Conservation (phyloP, 2,113 vertebrate genomes). For the Catharus fuscescens region DNA sequence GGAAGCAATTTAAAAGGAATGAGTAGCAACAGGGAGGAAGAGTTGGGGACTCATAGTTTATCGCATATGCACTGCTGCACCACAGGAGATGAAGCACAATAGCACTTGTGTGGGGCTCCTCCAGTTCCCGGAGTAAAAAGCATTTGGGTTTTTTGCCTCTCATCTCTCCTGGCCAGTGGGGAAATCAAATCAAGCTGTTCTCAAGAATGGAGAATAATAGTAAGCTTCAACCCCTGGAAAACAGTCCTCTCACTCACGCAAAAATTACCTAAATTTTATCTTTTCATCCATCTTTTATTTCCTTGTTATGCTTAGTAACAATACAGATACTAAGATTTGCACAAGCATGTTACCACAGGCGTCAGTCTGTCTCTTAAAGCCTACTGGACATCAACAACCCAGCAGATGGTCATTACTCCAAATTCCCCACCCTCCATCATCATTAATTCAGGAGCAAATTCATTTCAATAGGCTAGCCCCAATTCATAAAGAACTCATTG, state of each 20-base stretch:
- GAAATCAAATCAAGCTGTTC: not conserved
- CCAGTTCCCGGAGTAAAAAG: not conserved
- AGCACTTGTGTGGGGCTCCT: not conserved
- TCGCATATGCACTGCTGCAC: not conserved
- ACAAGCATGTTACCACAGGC: not conserved
- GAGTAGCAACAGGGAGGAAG: not conserved
- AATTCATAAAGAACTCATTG: slow-evolving; percentile 55
- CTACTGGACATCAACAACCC: not conserved
- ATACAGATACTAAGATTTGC: not conserved
- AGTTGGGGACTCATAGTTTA: not conserved
- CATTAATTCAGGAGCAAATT: slow-evolving; percentile 52
- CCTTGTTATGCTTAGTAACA: not conserved
- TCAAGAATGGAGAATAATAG: not conserved
- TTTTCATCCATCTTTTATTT: not conserved
- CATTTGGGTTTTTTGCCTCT: not conserved
- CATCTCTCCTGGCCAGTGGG: not conserved
- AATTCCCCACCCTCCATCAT: not conserved
- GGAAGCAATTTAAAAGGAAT: not conserved
- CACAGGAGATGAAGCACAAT: not conserved
- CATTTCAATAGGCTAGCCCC: not conserved
- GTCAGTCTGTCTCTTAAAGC: not conserved
- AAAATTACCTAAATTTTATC: not conserved
- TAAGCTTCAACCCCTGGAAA: not conserved
- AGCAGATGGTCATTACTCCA: slow-evolving; percentile 45
- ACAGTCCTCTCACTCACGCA: not conserved